phyloP scores from a whole-genome alignment of 2,113 vertebrate genomes.

The Plestiodon gilberti region DNA sequence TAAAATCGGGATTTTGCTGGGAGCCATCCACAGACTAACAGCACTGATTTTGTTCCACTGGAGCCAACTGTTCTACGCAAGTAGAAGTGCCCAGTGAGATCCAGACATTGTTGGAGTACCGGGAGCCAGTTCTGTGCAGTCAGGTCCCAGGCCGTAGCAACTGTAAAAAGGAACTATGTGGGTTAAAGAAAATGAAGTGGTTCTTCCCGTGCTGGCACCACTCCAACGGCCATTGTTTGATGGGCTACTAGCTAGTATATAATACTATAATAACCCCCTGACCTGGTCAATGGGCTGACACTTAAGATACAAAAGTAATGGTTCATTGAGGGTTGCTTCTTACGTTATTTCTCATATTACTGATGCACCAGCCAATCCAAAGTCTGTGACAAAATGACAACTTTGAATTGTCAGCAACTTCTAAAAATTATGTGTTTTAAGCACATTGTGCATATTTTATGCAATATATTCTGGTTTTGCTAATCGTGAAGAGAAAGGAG shows the following conservation, averaged over 20 bases:
- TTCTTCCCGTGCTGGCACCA: background rate
- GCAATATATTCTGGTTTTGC: background rate
- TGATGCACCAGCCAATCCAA: background rate
- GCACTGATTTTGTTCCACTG: background rate
- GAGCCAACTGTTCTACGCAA: background rate
- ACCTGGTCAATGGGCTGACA: background rate
- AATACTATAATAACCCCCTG: background rate
- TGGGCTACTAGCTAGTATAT: background rate
- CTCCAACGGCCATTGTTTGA: background rate
- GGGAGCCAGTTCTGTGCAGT: background rate
- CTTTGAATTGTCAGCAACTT: background rate
- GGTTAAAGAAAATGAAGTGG: background rate
- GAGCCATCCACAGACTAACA: constrained; percentile 24
- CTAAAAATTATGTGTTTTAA: background rate
- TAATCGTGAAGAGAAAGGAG: background rate
- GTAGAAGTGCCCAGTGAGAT: background rate
- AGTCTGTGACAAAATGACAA: background rate
- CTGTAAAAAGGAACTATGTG: background rate
- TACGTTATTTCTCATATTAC: background rate
- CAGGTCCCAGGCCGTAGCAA: background rate
- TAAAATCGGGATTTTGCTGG: constrained; percentile 15
- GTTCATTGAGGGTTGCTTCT: background rate
- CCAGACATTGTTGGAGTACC: background rate
- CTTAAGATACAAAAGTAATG: background rate
- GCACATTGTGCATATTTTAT: background rate